A percentile compares a stretch with the other conserved stretches of the same genome.
These are phyloP conservation scores for Neomorphus geoffroyi DNA, from an alignment of 2,797 vertebrate species.

Conservation along the genomic window DNA sequence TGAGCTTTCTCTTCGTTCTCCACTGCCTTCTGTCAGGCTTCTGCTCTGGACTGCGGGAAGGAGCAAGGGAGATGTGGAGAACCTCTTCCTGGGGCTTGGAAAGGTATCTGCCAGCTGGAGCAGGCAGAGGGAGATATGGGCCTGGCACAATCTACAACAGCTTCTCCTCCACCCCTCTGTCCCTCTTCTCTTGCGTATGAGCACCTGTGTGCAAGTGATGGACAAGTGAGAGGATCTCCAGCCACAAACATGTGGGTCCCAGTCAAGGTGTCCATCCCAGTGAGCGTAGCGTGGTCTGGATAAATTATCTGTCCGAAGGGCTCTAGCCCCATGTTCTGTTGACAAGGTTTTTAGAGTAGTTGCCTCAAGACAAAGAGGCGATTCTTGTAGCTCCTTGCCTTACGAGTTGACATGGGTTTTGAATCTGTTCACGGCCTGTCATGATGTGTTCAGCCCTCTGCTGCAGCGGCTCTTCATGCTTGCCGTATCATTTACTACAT, in stretches of 20 bases:
- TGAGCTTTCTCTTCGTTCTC: background rate
- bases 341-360: background rate
- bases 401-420: background rate
- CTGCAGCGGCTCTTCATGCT: background rate
- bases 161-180: background rate
- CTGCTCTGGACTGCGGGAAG: background rate
- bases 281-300: background rate
- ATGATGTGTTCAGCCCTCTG: background rate
- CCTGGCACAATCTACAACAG: background rate
- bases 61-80: background rate
- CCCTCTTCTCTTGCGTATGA: accelerated
- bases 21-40: background rate
- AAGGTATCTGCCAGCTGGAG: background rate
- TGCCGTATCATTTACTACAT: accelerated
- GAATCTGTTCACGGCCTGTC: background rate
- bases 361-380: background rate
- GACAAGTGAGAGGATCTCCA: background rate
- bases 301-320: background rate
- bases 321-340: background rate
- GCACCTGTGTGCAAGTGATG: background rate
- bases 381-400: background rate
- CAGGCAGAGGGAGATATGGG: background rate
- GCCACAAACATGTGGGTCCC: accelerated
- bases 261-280: background rate
- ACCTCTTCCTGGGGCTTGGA: background rate